Base-by-base conservation (phyloP, 2,888 invertebrate species). In the Thumatha senex region DNA sequence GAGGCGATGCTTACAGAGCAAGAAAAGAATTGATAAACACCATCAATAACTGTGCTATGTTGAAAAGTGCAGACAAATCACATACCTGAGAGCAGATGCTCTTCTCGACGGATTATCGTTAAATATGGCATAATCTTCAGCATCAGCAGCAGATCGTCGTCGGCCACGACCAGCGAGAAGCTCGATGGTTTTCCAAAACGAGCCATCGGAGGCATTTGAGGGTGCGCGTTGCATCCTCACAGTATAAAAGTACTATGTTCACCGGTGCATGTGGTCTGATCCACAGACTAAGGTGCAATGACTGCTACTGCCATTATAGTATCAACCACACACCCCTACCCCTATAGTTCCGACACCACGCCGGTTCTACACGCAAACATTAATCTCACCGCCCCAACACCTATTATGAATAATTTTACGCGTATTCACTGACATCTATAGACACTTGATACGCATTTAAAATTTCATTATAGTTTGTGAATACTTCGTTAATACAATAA, bases 111-210 rank as follows among this genome's bases (percentile, higher is more conserved):
- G 75, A 10, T 76, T 56, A 39, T 81, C 79, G 39, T 76, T 39
- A 18, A 67, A 42, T 5, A 61, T 54, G 35, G 56, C 63, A 61
- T 68, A 69, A 46, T 88, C 89, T 33, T 89, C 91, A 38, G 73
- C 74, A 62, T 92, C 92, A 24, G 83, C 81, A n/a, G 86, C 83
- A 3, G 91, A 90, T 35, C 89, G 79, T 48, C 92, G 84, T 51
- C 91, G 81, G 40, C 92, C 93, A 8, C 89, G 85, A 31, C 88
- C 93, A 12, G 93, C 92, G 13, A 94, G 84, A 34, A 94, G 84
- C 55, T 94, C 93, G 54, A 94, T 92, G n/a, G 93, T 94, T 43
- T 93, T 92, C 94, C 94, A 94, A 74, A 94, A 94, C 36, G 87
- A 83, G 43, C 92, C 88, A 52, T 89, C 92, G 8, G 90, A 87